Evolutionary conservation across 2,113 vertebrate species (phyloP).

Genomic region (Calidris pygmaea): DNA sequence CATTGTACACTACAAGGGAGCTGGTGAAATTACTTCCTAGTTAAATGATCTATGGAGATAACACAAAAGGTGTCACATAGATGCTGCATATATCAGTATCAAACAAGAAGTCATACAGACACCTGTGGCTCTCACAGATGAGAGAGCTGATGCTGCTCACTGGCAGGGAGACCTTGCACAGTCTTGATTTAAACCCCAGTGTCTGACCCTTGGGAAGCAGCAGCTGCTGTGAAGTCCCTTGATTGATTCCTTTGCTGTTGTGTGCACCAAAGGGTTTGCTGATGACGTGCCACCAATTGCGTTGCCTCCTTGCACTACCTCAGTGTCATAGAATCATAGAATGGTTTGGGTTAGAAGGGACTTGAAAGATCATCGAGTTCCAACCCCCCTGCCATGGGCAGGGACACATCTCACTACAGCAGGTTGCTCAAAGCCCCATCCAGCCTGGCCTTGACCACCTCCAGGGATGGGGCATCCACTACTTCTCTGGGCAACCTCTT

Average conservation of each 20-base stretch:
- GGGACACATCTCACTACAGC: background rate
- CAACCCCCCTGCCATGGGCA: background rate
- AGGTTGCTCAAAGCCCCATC: background rate
- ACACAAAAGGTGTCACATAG: background rate
- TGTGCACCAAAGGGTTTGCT: rapidly evolving
- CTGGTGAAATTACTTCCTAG: background rate
- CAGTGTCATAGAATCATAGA: background rate
- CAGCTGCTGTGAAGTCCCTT: background rate
- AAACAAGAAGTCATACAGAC: background rate
- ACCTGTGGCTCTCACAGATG: background rate
- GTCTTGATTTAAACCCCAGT: background rate
- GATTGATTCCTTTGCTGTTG: background rate
- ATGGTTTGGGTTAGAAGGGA: background rate
- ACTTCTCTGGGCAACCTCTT: background rate
- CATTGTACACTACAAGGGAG: background rate
- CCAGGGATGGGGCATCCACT: background rate
- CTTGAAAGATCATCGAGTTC: background rate
- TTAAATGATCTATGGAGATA: background rate
- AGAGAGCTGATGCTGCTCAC: background rate
- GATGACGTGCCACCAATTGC: rapidly evolving
- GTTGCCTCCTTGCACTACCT: background rate
- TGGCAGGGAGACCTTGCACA: background rate
- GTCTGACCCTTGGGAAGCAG: background rate
- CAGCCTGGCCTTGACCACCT: background rate
- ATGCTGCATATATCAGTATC: background rate